These are phyloP conservation scores for Corythornis leucogaster DNA, from an alignment of 2,797 vertebrate species.

Conservation along the genomic window DNA sequence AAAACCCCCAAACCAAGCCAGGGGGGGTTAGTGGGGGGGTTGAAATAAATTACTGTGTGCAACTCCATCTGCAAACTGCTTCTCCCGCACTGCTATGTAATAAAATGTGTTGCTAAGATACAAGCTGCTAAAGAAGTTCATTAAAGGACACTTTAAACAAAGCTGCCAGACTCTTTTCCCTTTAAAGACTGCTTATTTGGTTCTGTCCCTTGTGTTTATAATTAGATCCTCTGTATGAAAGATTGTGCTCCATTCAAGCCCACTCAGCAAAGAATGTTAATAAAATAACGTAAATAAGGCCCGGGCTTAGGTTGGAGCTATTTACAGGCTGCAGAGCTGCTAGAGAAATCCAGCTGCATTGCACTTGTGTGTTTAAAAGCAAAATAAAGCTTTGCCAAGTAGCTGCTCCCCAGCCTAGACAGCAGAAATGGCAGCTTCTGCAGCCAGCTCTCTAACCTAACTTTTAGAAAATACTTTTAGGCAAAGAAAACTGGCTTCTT, in stretches of 20 bases:
- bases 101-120: constrained; percentile 91
- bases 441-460: neutral
- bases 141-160: constrained; percentile 85
- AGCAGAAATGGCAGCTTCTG: neutral
- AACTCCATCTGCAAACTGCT: constrained; percentile 75
- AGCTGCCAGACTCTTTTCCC: constrained; percentile 76
- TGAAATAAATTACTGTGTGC: constrained; percentile 77
- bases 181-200: constrained; percentile 74
- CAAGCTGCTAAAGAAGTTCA: constrained; percentile 85
- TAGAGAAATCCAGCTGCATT: neutral
- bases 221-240: constrained; percentile 75
- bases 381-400: neutral
- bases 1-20: neutral
- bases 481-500: neutral
- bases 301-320: neutral
- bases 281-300: constrained; percentile 60
- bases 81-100: constrained; percentile 77
- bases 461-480: constrained; percentile 31
- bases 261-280: constrained; percentile 72
- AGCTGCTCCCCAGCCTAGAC: neutral
- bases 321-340: neutral
- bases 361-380: neutral
- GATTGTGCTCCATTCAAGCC: constrained; percentile 64
- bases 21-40: neutral
- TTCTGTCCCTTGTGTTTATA: constrained; percentile 75